These are phyloP conservation scores for Eupeodes latifasciatus DNA, from an alignment of 2,888 invertebrate genomes.

Conservation along the genomic window DNA sequence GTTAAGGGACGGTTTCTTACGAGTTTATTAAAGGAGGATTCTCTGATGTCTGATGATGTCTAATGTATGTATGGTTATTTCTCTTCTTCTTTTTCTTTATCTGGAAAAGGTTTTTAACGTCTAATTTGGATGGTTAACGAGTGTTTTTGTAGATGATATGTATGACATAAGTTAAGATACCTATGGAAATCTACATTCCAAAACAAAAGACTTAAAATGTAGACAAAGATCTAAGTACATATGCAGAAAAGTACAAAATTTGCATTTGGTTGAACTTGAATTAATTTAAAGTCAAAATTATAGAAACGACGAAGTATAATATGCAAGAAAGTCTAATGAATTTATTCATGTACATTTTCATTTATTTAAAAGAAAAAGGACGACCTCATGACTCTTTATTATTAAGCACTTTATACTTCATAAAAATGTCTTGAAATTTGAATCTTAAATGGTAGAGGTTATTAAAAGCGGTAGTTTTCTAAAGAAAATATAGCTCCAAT, in stretches of 20 bases:
- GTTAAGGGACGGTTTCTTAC: constrained; percentile 27
- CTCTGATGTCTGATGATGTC: neutral
- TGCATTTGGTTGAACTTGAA: constrained; percentile 27
- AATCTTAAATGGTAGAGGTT: too few species aligned
- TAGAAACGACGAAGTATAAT: neutral
- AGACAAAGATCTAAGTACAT: constrained; percentile 13
- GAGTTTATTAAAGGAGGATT: constrained; percentile 40
- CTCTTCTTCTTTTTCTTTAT: neutral
- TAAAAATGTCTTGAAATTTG: too few species aligned
- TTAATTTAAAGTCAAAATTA: constrained; percentile 2
- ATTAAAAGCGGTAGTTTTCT: too few species aligned
- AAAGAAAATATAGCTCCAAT: too few species aligned
- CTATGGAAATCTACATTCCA: neutral
- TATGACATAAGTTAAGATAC: constrained; percentile 6
- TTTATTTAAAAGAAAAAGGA: too few species aligned
- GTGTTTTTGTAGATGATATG: neutral
- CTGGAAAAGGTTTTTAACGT: neutral
- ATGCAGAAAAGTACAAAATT: constrained; percentile 32
- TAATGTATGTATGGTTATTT: constrained; percentile 1
- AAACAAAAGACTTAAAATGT: neutral
- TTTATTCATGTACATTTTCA: neutral
- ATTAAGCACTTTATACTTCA: too few species aligned
- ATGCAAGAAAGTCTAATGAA: neutral
- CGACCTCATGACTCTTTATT: too few species aligned
- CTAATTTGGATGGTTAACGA: constrained; percentile 47